Conservation (phyloP, 2,113 vertebrate species). For the Bos javanicus region DNA sequence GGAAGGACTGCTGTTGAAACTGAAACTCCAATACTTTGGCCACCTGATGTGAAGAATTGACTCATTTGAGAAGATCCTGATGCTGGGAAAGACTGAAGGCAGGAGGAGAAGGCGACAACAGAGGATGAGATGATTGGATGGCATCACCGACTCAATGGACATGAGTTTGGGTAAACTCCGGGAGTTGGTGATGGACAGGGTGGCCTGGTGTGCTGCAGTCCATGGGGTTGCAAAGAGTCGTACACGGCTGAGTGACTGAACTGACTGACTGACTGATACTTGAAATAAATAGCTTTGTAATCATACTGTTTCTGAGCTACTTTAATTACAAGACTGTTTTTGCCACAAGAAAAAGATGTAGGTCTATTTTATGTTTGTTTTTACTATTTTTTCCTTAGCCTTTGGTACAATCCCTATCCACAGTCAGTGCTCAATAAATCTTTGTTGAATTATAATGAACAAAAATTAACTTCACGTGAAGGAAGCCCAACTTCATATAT, state of each 20-base stretch:
- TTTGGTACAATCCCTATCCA: not conserved
- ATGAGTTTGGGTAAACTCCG: not conserved
- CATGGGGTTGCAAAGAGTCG: accelerated
- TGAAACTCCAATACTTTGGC: not conserved
- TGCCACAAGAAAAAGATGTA: not conserved
- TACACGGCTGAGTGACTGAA: not conserved
- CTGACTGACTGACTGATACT: not conserved
- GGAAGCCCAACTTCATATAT: not conserved
- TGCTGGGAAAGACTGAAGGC: not conserved
- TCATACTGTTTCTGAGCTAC: not conserved
- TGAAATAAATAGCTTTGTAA: slow-evolving; percentile 33
- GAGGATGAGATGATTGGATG: not conserved
- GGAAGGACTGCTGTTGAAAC: not conserved
- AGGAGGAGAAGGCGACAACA: not conserved
- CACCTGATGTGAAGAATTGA: not conserved
- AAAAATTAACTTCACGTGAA: not conserved
- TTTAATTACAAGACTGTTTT: not conserved
- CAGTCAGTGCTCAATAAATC: not conserved
- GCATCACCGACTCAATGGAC: not conserved
- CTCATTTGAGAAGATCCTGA: not conserved
- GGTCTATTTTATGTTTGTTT: not conserved
- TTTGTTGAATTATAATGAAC: not conserved
- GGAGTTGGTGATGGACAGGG: not conserved
- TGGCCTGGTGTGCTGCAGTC: accelerated
- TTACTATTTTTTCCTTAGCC: not conserved